Conservation (phyloP, 2,797 vertebrate genomes). For the Rhadinocentrus ornatus region DNA sequence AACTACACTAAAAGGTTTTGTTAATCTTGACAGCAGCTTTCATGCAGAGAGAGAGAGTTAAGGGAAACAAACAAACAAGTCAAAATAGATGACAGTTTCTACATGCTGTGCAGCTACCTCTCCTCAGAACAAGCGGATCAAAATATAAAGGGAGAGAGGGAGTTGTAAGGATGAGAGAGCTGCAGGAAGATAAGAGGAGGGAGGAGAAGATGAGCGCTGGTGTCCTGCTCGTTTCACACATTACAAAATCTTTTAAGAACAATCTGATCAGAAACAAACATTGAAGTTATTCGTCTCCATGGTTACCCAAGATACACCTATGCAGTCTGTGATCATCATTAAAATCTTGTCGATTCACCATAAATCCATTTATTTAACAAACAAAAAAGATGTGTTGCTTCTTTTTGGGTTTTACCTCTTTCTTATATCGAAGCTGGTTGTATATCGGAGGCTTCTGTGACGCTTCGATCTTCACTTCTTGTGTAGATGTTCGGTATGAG, state of each 20-base stretch:
- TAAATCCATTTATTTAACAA: slow-evolving; percentile 39
- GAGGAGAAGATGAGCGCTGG: slow-evolving; percentile 45
- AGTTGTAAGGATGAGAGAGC: slow-evolving; percentile 96
- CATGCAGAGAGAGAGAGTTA: slow-evolving; percentile 48
- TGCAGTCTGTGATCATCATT: slow-evolving; percentile 31
- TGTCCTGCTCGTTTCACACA: slow-evolving; percentile 9
- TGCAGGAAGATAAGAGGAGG: slow-evolving; percentile 73
- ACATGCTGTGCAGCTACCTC: slow-evolving; percentile 82
- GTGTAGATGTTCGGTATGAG: slow-evolving; percentile 95
- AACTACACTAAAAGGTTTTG: slow-evolving; percentile 5
- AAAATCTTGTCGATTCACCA: slow-evolving; percentile 38
- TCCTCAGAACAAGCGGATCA: slow-evolving; percentile 84
- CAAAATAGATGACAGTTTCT: slow-evolving; percentile 29
- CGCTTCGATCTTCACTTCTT: slow-evolving; percentile 97
- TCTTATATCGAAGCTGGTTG: slow-evolving; percentile 96
- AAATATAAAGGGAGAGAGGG: slow-evolving; percentile 99
- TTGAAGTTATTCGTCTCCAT: slow-evolving; percentile 23
- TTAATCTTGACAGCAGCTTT: slow-evolving; percentile 9
- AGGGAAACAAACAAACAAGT: slow-evolving; percentile 2
- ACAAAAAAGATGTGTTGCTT: background rate
- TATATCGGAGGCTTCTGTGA: slow-evolving; percentile 92
- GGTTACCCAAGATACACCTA: slow-evolving; percentile 8
- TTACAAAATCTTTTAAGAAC: too few species aligned
- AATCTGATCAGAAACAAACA: slow-evolving; percentile 32
- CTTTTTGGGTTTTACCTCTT: slow-evolving; percentile 85